These are phyloP conservation scores for Okapia johnstoni DNA, from an alignment of 2,113 vertebrate genomes.

Conservation along the genomic window DNA sequence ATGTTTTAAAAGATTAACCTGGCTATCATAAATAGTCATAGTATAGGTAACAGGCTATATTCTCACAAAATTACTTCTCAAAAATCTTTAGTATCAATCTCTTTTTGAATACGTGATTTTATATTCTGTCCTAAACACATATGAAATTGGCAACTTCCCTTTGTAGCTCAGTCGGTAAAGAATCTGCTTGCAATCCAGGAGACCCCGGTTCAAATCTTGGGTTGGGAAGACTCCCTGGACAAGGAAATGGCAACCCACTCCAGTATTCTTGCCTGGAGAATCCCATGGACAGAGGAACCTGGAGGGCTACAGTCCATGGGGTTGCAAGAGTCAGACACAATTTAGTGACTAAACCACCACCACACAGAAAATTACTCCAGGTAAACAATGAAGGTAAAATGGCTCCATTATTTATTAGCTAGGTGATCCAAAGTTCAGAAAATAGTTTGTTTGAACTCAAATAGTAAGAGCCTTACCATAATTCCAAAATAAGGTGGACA, in stretches of 20 bases:
- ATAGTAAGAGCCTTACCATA: not conserved
- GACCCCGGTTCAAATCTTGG: not conserved
- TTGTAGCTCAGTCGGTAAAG: not conserved
- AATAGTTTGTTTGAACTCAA: not conserved
- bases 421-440: not conserved
- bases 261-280: not conserved
- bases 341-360: not conserved
- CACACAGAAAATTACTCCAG: not conserved
- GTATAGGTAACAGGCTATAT: not conserved
- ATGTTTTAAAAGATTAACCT: conserved; percentile 28
- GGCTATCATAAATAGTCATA: not conserved
- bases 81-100: conserved; percentile 24
- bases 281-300: not conserved
- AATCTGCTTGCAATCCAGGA: not conserved
- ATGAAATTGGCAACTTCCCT: not conserved
- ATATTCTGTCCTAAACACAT: conserved; percentile 3
- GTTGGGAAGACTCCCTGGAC: not conserved
- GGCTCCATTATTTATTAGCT: not conserved
- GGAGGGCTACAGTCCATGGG: not conserved
- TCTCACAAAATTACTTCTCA: conserved; percentile 22
- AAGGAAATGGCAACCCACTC: not conserved
- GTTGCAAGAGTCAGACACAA: not conserved
- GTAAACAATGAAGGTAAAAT: not conserved
- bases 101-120: not conserved
- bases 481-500: not conserved